A percentile compares a stretch with the other conserved stretches of the same genome.
Evolutionary conservation across 2,888 invertebrate species (phyloP).

Genomic region (Barypeithes pellucidus): DNA sequence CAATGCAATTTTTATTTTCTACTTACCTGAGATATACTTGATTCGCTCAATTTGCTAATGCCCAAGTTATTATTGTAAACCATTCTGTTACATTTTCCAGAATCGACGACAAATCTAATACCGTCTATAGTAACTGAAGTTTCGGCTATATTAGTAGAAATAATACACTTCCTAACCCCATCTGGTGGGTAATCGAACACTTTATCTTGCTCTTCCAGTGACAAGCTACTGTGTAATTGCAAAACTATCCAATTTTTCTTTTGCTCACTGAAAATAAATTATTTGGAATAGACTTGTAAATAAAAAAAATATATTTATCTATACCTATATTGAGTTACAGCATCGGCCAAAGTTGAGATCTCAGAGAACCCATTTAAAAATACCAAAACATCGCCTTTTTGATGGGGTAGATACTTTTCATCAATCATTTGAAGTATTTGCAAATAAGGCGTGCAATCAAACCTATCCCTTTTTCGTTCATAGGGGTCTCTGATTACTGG

Average conservation of each 20-base stretch:
- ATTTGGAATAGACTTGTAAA: not conserved
- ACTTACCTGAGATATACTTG: constrained; percentile 97
- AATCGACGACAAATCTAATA: constrained; percentile 93
- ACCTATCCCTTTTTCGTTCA: constrained; percentile 78
- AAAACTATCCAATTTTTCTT: constrained; percentile 93
- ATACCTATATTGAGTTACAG: constrained; percentile 82
- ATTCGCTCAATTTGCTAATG: constrained; percentile 93
- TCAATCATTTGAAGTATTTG: constrained; percentile 95
- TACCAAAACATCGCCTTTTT: constrained; percentile 90
- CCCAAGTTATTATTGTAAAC: constrained; percentile 92
- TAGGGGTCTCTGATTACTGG: constrained; percentile 78
- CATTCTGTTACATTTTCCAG: constrained; percentile 96
- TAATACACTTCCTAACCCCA: constrained; percentile 95
- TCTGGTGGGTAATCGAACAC: constrained; percentile 96
- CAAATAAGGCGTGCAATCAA: constrained; percentile 95
- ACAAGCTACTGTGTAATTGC: constrained; percentile 93
- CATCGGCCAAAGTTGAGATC: constrained; percentile 90
- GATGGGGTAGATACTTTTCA: constrained; percentile 81
- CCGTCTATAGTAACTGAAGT: constrained; percentile 99
- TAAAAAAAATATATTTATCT: not conserved
- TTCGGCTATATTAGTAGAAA: constrained; percentile 99
- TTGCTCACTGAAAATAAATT: constrained; percentile 72
- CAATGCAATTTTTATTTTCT: not conserved
- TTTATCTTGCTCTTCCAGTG: constrained; percentile 96
- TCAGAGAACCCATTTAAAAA: constrained; percentile 95